Base-by-base conservation (phyloP, 2,888 invertebrate genomes). In the Dendrolimus houi region DNA sequence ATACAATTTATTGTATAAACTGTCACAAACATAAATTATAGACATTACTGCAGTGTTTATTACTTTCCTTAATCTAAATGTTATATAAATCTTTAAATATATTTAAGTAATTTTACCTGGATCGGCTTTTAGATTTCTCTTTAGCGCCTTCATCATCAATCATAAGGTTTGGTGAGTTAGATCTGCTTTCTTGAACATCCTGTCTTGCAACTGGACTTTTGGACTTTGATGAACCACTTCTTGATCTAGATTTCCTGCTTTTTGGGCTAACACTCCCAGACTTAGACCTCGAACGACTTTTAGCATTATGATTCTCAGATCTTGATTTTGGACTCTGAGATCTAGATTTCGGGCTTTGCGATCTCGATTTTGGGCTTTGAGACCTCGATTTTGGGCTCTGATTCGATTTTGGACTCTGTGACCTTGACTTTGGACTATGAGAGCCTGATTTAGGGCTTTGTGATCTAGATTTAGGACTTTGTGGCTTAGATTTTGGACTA, bases 151-250 rank as follows among this genome's bases (percentile, higher is more conserved):
- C 83, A 79, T 90, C 91, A 72, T 91, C 91, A 66, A 91, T 91
- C 88, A 91, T 91, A 10, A 91, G 80, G 65, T 89, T 88, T 0
- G 92, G 92, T 1, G 92, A 90, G 60, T 91, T 91, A 1, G 92
- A 92, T 57, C 90, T 74, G 62, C 91, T 91, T 57, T 90, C 91
- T 47, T 81, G 80, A 0, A 73, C 78, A 65, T 83, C 81, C 41
- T 79, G 83, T 56, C 77, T 75, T 2, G 71, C 71, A 9, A 67
- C 78, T 3, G 85, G 85, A 62, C 86, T 85, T 58, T 84, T 82
- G 6, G 86, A 83, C 57, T 77, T 76, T 29, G 85, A 82, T 0
- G 83, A 77, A 1, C 72, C 78, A 72, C 86, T 81, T 7, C 58
- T 55, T 41, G 59, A 59, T 52, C 72, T 64, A 0, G 82, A 76